Evolutionary conservation across 2,888 invertebrate genomes (phyloP), one percentile per base, ranked within the genome.

Genomic region (Torymus tubicola): DNA sequence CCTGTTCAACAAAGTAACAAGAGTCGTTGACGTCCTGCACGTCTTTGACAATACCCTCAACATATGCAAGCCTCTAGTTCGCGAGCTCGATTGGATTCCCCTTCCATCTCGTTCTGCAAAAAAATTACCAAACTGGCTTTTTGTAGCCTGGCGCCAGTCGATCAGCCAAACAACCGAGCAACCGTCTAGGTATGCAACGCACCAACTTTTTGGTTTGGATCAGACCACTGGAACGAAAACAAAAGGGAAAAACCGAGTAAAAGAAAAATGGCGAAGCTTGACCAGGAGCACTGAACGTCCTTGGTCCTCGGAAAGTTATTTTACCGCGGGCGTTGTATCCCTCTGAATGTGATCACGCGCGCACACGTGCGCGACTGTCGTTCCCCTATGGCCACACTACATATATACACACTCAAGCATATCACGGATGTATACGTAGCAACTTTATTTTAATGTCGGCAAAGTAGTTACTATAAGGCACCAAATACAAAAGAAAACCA

Each of bases 281-380:
- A 31, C 31, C 68, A 84, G 83, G 88, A 84, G 84, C 87, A 87
- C 84, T 86, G 87, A 88, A 87, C 87, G 88, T 86, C 88, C 88
- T 88, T 88, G 87, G 84, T 83, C 79, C 84, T 77, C 13, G 80
- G 81, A 70, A 79, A 14, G 64, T 64, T 55, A 53, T 74, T 63
- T 63, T 58, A 65, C 74, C 74, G 78, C 73, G 10, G 69, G 42
- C 58, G 65, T 31, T 31, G 21, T 67, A 18, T 72, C 52, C 63
- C 18, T 60, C 16, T 58, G 14, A 50, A 18, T 55, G 31, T 4
- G 60, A 68, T 61, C 52, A 58, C 50, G 57, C 50, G 21, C 16
- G 13, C 14, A 50, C 68, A 18, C 50, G 57, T 74, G 65, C 64
- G 3, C 42, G n/a, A 31, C 14, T 14, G 52, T 53, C 31, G 13